Evolutionary conservation across 2,113 vertebrate genomes (phyloP).

Genomic region (Sterna hirundo): DNA sequence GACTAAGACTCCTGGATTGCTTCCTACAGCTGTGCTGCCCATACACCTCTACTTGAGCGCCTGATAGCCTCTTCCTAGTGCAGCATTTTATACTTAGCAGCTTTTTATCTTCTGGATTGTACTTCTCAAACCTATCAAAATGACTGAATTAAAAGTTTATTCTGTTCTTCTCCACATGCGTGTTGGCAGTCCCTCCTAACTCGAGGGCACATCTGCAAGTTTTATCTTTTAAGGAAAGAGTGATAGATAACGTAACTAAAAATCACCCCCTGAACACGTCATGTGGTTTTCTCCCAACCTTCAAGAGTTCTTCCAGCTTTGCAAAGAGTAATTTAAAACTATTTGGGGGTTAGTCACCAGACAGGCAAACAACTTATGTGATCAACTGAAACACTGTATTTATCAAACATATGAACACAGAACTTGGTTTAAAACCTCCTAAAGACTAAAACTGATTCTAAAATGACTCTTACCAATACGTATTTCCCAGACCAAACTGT

Average conservation of each 20-base stretch:
- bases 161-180: accelerated
- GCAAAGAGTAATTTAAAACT: neutral
- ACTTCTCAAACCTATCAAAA: neutral
- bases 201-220: neutral
- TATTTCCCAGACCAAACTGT: neutral
- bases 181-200: neutral
- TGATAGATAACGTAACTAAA: neutral
- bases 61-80: accelerated
- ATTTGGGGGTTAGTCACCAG: neutral
- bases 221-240: neutral
- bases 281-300: neutral
- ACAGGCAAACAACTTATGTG: neutral
- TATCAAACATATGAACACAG: neutral
- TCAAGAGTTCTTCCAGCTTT: neutral
- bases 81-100: neutral
- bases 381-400: accelerated
- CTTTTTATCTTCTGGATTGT: neutral
- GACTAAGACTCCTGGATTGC: neutral
- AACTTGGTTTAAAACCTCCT: neutral
- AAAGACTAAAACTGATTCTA: neutral
- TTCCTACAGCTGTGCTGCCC: neutral
- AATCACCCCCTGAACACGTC: neutral
- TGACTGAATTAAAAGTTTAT: neutral
- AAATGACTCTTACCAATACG: accelerated
- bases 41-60: neutral